Percentiles rank a stretch among this genome's conserved stretches.
Evolutionary conservation across 1,140 invertebrate species (phyloP).

Genomic region (Paracyclopina nana): DNA sequence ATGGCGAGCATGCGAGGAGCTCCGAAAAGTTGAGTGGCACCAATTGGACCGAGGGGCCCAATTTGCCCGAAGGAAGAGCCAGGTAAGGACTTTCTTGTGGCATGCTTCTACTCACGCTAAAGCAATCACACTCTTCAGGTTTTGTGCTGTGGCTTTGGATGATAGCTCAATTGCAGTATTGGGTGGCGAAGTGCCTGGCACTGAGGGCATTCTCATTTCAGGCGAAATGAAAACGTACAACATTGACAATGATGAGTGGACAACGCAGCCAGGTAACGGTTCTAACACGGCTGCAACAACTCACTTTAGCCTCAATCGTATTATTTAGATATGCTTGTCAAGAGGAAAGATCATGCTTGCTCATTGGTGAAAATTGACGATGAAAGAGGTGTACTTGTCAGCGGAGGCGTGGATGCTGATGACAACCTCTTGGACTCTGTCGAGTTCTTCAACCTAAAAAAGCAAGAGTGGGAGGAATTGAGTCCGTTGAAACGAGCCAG

Average conservation of each 20-base stretch:
- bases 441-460: constrained; percentile 5
- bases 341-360: constrained; percentile 12
- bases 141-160: constrained; percentile 1
- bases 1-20: neutral
- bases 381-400: constrained; percentile 7
- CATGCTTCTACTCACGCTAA: too few relatives aligned
- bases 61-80: neutral
- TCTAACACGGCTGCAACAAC: too few relatives aligned
- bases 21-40: constrained; percentile 4
- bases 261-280: neutral
- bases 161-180: constrained; percentile 3
- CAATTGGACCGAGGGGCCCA: neutral
- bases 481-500: neutral
- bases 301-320: too few relatives aligned
- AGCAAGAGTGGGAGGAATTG: neutral
- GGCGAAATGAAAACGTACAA: constrained; percentile 11
- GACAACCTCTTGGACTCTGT: constrained; percentile 6
- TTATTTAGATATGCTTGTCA: constrained; percentile 1
- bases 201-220: neutral
- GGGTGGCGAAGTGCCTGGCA: constrained; percentile 8
- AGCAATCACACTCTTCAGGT: too few relatives aligned
- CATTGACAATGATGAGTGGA: constrained; percentile 3
- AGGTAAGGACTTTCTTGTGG: too few relatives aligned
- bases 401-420: constrained; percentile 9
- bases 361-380: constrained; percentile 5